Evolutionary conservation across 2,888 invertebrate genomes (phyloP).

Genomic region (Cataglyphis livida): DNA sequence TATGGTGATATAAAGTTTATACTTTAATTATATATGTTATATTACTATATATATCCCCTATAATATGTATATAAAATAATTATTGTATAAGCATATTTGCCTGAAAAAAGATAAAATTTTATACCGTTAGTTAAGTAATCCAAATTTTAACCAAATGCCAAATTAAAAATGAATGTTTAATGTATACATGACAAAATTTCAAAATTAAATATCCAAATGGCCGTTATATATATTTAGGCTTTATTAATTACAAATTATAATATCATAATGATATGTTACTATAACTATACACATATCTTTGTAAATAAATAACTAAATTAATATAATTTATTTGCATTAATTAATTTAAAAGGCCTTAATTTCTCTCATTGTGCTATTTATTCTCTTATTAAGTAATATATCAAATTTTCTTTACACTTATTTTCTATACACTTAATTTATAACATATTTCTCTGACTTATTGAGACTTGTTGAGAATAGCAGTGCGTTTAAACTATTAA

Average conservation of each 20-base stretch:
- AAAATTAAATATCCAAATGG: constrained; percentile 12
- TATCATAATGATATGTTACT: constrained; percentile 33
- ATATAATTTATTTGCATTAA: neutral
- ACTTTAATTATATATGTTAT: constrained; percentile 8
- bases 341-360: neutral
- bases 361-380: neutral
- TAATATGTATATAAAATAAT: constrained; percentile 48
- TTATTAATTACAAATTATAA: constrained; percentile 29
- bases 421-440: neutral
- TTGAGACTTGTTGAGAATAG: neutral
- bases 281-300: constrained; percentile 38
- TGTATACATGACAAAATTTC: constrained; percentile 27
- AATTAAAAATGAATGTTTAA: constrained; percentile 36
- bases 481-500: neutral
- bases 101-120: constrained; percentile 19
- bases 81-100: constrained; percentile 18
- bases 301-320: constrained; percentile 44
- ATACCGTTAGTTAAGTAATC: constrained; percentile 46
- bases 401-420: no score
- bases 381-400: neutral
- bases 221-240: constrained; percentile 26
- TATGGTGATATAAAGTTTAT: constrained; percentile 27
- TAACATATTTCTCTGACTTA: no score
- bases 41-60: constrained; percentile 12
- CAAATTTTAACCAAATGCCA: constrained; percentile 38